Percentiles rank a stretch among this genome's conserved stretches.
Evolutionary conservation across 1,140 invertebrate genomes (phyloP).

Genomic region (Pachypsylla venusta): DNA sequence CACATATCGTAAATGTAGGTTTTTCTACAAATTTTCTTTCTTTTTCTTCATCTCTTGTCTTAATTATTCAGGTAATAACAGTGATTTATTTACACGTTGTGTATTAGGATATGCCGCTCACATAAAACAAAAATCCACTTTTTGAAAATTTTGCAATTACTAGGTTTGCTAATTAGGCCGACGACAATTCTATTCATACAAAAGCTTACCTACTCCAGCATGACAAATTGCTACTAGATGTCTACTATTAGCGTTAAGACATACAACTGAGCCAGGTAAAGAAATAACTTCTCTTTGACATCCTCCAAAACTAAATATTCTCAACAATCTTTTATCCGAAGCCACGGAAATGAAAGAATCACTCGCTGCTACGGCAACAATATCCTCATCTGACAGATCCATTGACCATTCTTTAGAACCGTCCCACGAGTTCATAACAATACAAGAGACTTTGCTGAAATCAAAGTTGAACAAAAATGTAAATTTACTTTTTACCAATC

Average conservation of each 20-base stretch:
- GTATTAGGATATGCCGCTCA: too few relatives aligned
- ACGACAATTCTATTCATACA: too few relatives aligned
- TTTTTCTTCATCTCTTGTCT: too few relatives aligned
- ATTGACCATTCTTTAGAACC: constrained; percentile 78
- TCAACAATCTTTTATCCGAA: constrained; percentile 52
- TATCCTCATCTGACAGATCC: constrained; percentile 61
- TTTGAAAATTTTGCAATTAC: too few relatives aligned
- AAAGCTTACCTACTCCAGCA: constrained; percentile 35
- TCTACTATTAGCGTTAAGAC: constrained; percentile 48
- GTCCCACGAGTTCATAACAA: constrained; percentile 56
- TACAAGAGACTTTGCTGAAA: constrained; percentile 52
- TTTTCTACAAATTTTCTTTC: too few relatives aligned
- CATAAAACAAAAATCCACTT: too few relatives aligned
- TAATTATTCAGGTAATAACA: too few relatives aligned
- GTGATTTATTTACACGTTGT: too few relatives aligned
- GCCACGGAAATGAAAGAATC: constrained; percentile 59
- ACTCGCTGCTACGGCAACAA: constrained; percentile 51
- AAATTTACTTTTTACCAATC: too few relatives aligned
- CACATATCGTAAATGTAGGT: too few relatives aligned
- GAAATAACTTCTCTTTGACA: constrained; percentile 65
- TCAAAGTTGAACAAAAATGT: too few relatives aligned
- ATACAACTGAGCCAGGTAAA: constrained; percentile 53
- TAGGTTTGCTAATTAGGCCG: too few relatives aligned
- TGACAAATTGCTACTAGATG: constrained; percentile 67
- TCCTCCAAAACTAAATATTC: constrained; percentile 72